These are phyloP conservation scores for Tortricodes alternella DNA, from an alignment of 2,888 invertebrate species.

Conservation along the genomic window DNA sequence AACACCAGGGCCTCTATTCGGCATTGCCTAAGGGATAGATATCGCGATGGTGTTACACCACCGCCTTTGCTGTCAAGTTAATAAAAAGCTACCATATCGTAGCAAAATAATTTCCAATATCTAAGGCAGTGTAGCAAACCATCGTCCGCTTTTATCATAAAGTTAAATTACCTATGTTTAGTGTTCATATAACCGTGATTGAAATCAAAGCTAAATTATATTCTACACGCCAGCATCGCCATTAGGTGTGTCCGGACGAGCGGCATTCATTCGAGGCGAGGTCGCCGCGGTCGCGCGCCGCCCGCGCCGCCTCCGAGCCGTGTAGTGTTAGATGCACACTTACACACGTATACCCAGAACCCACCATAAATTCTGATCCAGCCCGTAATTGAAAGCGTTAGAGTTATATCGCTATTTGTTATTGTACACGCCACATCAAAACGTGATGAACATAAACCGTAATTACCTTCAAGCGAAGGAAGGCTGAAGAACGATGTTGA, in stretches of 20 bases:
- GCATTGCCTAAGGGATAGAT: too few relatives aligned
- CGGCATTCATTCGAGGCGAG: constrained; percentile 64
- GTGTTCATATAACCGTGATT: too few relatives aligned
- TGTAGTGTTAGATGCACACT: constrained; percentile 29
- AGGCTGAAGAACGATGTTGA: constrained; percentile 19
- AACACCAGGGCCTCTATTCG: too few relatives aligned
- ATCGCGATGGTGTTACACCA: too few relatives aligned
- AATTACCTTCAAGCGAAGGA: constrained; percentile 7
- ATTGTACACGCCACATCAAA: constrained; percentile 14
- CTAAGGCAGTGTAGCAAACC: too few relatives aligned
- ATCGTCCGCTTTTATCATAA: too few relatives aligned
- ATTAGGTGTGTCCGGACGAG: constrained; percentile 37
- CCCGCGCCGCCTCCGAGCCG: constrained; percentile 15
- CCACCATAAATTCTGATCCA: constrained; percentile 11
- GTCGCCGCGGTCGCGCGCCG: constrained; percentile 48
- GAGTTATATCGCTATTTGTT: constrained; percentile 18
- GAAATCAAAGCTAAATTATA: background rate
- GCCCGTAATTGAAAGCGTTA: constrained; percentile 25
- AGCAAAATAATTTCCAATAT: too few relatives aligned
- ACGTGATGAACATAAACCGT: constrained; percentile 16
- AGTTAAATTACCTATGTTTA: too few relatives aligned
- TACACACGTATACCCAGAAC: constrained; percentile 6
- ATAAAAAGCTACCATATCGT: too few relatives aligned
- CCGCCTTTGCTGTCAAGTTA: too few relatives aligned
- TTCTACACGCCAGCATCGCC: background rate